Evolutionary conservation across 2,888 invertebrate genomes (phyloP).

Genomic region (Chrysina gloriosa): DNA sequence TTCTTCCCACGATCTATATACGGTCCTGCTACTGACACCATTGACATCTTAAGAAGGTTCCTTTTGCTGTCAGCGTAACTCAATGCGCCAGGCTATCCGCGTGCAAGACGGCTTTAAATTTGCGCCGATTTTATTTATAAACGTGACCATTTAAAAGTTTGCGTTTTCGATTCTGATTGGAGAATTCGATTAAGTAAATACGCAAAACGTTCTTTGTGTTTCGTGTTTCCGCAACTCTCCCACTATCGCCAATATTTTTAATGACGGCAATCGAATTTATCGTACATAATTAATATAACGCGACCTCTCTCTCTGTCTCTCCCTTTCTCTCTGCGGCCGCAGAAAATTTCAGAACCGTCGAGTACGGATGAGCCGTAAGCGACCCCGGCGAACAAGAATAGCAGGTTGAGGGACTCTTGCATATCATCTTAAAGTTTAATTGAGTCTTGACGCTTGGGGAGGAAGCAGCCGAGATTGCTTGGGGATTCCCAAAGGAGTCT

Average conservation of each 20-base stretch:
- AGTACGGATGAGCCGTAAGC: slow-evolving; percentile 31
- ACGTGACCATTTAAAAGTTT: neutral
- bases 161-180: too few relatives aligned
- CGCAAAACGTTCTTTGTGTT: too few relatives aligned
- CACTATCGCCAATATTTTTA: neutral
- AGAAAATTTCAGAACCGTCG: neutral
- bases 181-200: too few relatives aligned
- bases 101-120: neutral
- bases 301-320: too few relatives aligned
- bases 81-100: neutral
- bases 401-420: slow-evolving; percentile 62
- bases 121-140: neutral
- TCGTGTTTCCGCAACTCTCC: neutral
- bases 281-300: neutral
- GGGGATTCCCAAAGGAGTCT: slow-evolving; percentile 64
- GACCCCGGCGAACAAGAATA: slow-evolving; percentile 50
- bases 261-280: neutral
- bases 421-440: slow-evolving; percentile 80
- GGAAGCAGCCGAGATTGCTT: slow-evolving; percentile 65
- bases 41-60: slow-evolving; percentile 27
- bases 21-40: slow-evolving; percentile 44
- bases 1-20: slow-evolving; percentile 61
- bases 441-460: slow-evolving; percentile 72
- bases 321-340: too few relatives aligned
- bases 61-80: slow-evolving; percentile 8